Evolutionary conservation across 2,797 vertebrate species (phyloP).

Genomic region (Corythornis leucogaster): DNA sequence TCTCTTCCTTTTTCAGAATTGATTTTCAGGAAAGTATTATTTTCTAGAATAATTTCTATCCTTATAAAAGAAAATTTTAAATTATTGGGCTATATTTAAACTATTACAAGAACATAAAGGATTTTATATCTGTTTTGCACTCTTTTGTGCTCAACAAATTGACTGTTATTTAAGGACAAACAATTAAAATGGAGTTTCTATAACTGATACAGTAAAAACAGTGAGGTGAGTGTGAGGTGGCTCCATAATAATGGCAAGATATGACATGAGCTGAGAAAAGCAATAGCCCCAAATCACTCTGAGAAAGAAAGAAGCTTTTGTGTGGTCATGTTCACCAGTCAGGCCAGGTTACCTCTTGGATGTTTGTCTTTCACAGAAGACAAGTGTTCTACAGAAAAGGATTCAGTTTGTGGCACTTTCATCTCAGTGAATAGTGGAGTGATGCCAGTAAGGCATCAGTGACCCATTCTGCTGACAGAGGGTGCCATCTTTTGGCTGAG

Average conservation of each 20-base stretch:
- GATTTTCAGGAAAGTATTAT: neutral
- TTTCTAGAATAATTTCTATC: neutral
- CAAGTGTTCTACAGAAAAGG: neutral
- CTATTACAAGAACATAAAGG: neutral
- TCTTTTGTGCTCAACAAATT: neutral
- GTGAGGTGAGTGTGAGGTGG: neutral
- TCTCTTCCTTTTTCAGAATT: neutral
- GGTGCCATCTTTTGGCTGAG: constrained; percentile 40
- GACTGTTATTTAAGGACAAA: neutral
- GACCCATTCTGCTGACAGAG: neutral
- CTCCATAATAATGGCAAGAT: neutral
- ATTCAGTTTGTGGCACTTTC: neutral
- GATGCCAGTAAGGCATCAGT: neutral
- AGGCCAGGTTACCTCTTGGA: neutral
- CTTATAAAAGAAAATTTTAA: neutral
- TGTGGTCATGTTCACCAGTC: neutral
- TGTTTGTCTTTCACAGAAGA: neutral
- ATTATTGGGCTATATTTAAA: neutral
- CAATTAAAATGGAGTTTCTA: neutral
- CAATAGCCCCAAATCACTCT: neutral
- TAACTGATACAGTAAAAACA: neutral
- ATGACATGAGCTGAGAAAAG: neutral
- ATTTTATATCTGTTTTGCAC: neutral
- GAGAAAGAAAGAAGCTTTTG: neutral
- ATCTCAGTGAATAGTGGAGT: neutral